Base-by-base conservation (phyloP, 1,140 invertebrate genomes). In the Galleria mellonella region DNA sequence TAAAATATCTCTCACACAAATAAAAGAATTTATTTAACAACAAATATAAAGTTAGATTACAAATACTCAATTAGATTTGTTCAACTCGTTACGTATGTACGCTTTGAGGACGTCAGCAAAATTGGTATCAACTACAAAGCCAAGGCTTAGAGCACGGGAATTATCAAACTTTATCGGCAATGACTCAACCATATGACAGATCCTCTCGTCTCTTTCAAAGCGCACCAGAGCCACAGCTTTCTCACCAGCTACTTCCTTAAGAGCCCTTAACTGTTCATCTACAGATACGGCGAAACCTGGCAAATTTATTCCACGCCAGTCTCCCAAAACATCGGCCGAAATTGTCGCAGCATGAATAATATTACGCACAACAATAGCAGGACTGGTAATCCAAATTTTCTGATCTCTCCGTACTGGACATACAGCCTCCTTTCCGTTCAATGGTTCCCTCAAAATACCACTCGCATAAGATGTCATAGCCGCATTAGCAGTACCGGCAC, bases 401-500 rank as follows among this genome's bases (percentile, higher is more conserved):
- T 56, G 59, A 2, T 57, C 58, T 4, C 32, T 47, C 3, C 49
- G 43, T 28, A 82, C 77, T 0, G 81, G 81, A 12, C 64, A 65
- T 9, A 68, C 30, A 9, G 62, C 43, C 9, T 35, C 17, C 13
- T 56, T 36, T 1, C 74, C 72, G 7, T 62, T 55, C 17, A 84
- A 36, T n/a, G 81, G 76, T 35, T 84, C 81, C 3, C 77, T 62
- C 9, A 84, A 43, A 4, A 84, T 59, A 1, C 71, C 77, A 51
- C 75, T 81, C 0, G 63, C 77, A 33, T 78, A 84, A 9, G 75
- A 78, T 14, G 77, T 78, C 11, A 81, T 62, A 0, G 81, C 81
- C 9, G 47, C 39, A 39, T 84, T 84, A 1, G 81, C 43, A 1
- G 38, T 50, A 10, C 77, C 81, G 0, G 60, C 52, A 4, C 77